Evolutionary conservation across 1,140 invertebrate genomes (phyloP).

Genomic region (Dendroctonus valens): DNA sequence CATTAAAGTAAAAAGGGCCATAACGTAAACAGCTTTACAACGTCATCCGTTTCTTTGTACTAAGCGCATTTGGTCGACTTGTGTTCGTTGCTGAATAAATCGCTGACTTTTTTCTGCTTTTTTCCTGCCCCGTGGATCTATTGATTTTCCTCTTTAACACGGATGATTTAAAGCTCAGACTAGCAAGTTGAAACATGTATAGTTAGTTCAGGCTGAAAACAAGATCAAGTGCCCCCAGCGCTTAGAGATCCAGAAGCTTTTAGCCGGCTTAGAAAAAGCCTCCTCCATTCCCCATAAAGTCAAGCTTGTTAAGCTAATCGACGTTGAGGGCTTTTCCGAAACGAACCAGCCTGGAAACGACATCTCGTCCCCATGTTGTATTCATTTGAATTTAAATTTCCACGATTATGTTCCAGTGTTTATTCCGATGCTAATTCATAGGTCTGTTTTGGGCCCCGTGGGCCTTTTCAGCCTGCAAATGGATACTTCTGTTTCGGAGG

Average conservation of each 20-base stretch:
- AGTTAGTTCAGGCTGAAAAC: too few species aligned
- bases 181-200: too few species aligned
- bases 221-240: too few species aligned
- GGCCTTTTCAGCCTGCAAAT: background rate
- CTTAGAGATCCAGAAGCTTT: too few species aligned
- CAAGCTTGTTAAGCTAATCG: too few species aligned
- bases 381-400: conserved; percentile 11
- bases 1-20: conserved; percentile 1
- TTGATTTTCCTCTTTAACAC: too few species aligned
- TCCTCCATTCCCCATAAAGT: background rate
- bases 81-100: too few species aligned
- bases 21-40: conserved; percentile 4
- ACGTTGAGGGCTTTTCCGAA: too few species aligned
- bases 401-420: conserved; percentile 8
- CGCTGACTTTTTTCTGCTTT: too few species aligned
- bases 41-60: background rate
- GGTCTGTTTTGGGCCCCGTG: background rate
- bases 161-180: too few species aligned
- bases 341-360: background rate
- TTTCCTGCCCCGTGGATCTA: too few species aligned
- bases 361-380: background rate
- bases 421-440: conserved; percentile 8
- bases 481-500: background rate
- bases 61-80: too few species aligned
- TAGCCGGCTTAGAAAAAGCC: background rate